These are phyloP conservation scores for Archilochus colubris DNA, from an alignment of 2,113 vertebrate species.

Conservation along the genomic window DNA sequence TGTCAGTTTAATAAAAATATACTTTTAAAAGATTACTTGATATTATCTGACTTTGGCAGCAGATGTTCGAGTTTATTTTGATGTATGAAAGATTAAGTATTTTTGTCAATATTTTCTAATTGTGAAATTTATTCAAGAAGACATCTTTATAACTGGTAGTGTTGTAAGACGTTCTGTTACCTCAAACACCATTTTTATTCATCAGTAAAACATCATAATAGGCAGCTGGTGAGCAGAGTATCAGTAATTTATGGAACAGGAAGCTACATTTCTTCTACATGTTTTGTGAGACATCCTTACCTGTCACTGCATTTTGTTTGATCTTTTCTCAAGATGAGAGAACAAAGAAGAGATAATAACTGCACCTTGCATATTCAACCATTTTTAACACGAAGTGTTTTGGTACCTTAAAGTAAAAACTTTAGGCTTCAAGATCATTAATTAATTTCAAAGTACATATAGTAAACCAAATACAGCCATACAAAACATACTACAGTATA, in stretches of 20 bases:
- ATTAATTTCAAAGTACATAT: background rate
- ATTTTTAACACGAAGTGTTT: background rate
- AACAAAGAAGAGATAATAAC: constrained; percentile 39
- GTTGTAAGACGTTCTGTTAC: constrained; percentile 37
- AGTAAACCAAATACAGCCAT: background rate
- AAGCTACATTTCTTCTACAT: constrained; percentile 36
- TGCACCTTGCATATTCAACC: background rate
- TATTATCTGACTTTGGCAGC: constrained; percentile 58
- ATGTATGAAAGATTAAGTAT: constrained; percentile 67
- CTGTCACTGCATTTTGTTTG: constrained; percentile 49
- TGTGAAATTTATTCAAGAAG: constrained; percentile 66
- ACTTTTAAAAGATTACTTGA: constrained; percentile 58
- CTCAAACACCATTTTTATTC: constrained; percentile 65
- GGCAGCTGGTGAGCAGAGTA: constrained; percentile 50
- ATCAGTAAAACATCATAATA: constrained; percentile 71
- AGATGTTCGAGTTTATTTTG: constrained; percentile 67
- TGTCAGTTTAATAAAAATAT: constrained; percentile 68
- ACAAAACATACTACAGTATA: background rate
- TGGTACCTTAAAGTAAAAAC: background rate
- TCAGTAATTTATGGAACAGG: constrained; percentile 61
- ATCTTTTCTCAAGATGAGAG: constrained; percentile 34
- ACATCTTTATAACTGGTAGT: constrained; percentile 57
- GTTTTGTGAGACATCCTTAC: constrained; percentile 62
- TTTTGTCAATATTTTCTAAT: constrained; percentile 68
- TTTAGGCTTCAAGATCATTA: background rate